Base-by-base conservation (phyloP, 2,113 vertebrate species). In the Dunckerocampus dactyliophorus region DNA sequence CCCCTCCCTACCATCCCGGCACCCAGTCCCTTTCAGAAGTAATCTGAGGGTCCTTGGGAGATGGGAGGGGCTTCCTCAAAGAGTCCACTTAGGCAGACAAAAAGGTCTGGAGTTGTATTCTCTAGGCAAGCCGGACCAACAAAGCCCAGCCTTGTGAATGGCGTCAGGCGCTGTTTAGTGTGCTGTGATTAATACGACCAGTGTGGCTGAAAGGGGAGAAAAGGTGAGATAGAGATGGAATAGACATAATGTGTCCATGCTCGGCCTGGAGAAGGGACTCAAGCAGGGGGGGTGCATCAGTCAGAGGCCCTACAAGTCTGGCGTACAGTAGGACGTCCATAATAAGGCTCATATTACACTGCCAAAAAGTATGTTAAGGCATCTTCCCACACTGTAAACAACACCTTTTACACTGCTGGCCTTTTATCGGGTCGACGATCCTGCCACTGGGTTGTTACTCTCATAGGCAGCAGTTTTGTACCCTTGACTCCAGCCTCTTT, bases 1-100 rank as follows among this genome's bases (percentile, higher is more conserved):
- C 68, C 71, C 76, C 66, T 60, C 69, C 43, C 67, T 14, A 53
- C 68, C 65, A 56, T 71, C 58, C 75, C 68, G 39, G 39, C 71
- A 73, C 76, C 78, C 81, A 76, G 79, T 74, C 83, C 74, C 80
- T 91, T 88, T 80, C 69, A 92, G 83, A 79, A 86, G 82, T 90
- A 90, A 88, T 92, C 84, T 85, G 31, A 62, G 89, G 88, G 86
- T 87, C 77, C 89, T 92, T 87, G 89, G 51, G 88, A 79, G 81
- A 84, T 6, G 77, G 87, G 80, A 87, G 89, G 80, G 51, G 83
- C 75, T 71, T 74, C 75, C 82, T 79, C 88, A 88, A 80, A 94
- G 92, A 89, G 92, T 90, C 92, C 89, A 93, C 94, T 96, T 86
- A 91, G 82, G 84, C 84, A 77, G 85, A 91, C 90, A 93, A 93